Evolutionary conservation across 2,113 vertebrate genomes (phyloP).

Genomic region (Illadopsis cleaveri): DNA sequence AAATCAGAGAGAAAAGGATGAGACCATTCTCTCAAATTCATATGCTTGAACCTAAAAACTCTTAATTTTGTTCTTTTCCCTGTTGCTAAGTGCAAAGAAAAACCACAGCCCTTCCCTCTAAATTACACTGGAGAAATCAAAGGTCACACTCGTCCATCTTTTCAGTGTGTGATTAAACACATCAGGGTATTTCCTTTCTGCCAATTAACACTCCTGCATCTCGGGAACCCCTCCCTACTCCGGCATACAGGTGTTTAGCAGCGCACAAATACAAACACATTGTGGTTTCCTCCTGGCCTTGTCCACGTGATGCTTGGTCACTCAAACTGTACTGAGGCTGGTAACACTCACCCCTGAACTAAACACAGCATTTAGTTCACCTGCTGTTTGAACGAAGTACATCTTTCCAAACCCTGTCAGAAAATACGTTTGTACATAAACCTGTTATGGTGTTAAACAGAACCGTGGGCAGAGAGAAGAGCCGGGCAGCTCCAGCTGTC

Average conservation of each 20-base stretch:
- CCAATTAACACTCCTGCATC: not conserved
- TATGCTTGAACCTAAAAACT: not conserved
- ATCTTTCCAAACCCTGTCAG: not conserved
- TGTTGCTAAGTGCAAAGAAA: not conserved
- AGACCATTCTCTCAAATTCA: not conserved
- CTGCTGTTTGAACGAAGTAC: rapidly evolving
- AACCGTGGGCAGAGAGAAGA: not conserved
- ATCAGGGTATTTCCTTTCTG: not conserved
- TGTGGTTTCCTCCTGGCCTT: not conserved
- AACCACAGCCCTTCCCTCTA: not conserved
- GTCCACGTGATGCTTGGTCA: not conserved
- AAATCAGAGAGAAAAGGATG: not conserved
- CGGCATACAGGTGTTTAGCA: rapidly evolving
- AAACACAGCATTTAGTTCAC: not conserved
- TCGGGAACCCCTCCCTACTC: not conserved
- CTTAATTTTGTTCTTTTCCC: not conserved
- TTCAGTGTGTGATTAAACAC: not conserved
- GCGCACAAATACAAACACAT: rapidly evolving
- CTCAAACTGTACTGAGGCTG: not conserved
- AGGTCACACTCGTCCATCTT: not conserved
- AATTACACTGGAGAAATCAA: not conserved
- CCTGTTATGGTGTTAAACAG: not conserved
- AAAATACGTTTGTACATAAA: not conserved
- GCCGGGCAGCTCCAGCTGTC: not conserved
- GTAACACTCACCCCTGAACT: not conserved